phyloP scores from a whole-genome alignment of 2,113 vertebrate species.

The Leptosomus discolor region DNA sequence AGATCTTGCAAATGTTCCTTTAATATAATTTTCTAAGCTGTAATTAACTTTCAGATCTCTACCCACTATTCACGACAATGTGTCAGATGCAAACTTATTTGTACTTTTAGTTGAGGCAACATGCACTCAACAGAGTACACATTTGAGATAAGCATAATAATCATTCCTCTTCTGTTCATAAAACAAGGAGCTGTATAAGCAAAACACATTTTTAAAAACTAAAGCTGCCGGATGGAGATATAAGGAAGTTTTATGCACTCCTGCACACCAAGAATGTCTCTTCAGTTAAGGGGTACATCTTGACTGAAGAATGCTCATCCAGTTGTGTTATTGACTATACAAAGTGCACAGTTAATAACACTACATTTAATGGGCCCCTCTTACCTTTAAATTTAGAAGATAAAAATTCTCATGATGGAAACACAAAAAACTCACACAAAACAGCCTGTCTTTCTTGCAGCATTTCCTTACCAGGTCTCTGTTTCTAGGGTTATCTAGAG shows the following conservation, averaged over 20 bases:
- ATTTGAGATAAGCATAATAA: neutral
- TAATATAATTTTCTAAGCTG: neutral
- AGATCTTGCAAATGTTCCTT: neutral
- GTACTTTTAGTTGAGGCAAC: neutral
- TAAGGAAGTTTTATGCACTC: neutral
- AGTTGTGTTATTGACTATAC: neutral
- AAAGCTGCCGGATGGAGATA: neutral
- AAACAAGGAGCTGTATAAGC: neutral
- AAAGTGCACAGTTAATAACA: neutral
- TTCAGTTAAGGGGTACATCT: neutral
- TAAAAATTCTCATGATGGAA: neutral
- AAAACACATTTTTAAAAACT: neutral
- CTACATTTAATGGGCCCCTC: neutral
- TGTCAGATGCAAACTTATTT: neutral
- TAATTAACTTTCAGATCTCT: neutral
- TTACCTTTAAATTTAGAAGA: neutral
- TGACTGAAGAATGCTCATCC: neutral
- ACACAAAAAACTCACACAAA: neutral
- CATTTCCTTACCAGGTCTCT: slow-evolving; percentile 71
- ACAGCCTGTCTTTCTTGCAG: neutral
- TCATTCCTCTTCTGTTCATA: neutral
- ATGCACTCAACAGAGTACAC: neutral
- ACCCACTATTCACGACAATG: neutral
- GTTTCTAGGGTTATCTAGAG: slow-evolving; percentile 73
- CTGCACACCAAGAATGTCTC: neutral